phyloP scores from a whole-genome alignment of 2,113 vertebrate genomes.

The Salvator merianae region DNA sequence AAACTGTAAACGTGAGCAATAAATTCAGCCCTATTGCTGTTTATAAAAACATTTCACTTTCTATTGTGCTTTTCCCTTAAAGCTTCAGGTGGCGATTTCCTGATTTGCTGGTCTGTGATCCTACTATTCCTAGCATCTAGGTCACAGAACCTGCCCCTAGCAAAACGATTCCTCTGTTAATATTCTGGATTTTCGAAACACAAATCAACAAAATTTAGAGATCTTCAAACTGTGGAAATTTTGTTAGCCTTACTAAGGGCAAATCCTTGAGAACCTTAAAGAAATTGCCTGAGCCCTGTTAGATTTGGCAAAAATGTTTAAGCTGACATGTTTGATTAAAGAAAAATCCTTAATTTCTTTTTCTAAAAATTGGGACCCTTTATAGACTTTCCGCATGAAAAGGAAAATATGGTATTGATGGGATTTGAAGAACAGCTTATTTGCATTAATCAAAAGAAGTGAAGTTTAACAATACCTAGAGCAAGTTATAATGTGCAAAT shows the following conservation, averaged over 20 bases:
- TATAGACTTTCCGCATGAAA: no score
- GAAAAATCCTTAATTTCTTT: no score
- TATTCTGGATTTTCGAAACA: neutral
- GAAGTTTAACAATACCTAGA: no score
- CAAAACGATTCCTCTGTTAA: neutral
- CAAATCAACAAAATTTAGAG: neutral
- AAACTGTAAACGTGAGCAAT: neutral
- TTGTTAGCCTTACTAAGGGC: neutral
- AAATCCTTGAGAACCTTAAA: neutral
- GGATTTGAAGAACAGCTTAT: no score
- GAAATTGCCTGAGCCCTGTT: no score
- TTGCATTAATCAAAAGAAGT: no score
- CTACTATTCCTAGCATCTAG: neutral
- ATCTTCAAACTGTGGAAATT: rapidly evolving
- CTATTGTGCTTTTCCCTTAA: neutral
- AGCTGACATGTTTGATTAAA: no score
- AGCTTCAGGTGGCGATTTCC: neutral
- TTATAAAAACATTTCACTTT: neutral
- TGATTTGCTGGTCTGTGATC: neutral
- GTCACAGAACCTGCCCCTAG: neutral
- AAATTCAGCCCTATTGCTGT: neutral
- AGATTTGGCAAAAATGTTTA: no score
- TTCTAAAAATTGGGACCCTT: no score
- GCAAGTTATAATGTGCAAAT: no score
- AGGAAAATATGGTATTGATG: no score